phyloP scores from a whole-genome alignment of 1,140 invertebrate genomes.

The Cherax destructor region DNA sequence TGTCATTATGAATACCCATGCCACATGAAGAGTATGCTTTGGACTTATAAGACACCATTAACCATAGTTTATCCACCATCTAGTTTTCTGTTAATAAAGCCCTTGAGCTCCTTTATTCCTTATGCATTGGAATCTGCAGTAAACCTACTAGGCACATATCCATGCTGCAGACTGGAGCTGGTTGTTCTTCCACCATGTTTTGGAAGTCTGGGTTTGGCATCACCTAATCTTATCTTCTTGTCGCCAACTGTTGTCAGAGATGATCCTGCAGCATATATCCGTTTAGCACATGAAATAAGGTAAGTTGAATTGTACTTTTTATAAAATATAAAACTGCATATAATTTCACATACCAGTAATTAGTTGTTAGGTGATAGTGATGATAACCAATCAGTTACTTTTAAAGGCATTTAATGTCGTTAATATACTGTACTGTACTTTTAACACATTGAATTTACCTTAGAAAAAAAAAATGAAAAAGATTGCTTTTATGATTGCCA shows the following conservation, averaged over 20 bases:
- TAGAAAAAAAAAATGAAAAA: too few relatives aligned
- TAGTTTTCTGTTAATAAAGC: slow-evolving; percentile 13
- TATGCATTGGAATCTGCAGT: slow-evolving; percentile 72
- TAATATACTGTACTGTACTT: too few relatives aligned
- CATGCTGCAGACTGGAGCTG: slow-evolving; percentile 76
- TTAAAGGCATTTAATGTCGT: too few relatives aligned
- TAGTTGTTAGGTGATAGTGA: too few relatives aligned
- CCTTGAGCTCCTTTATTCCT: slow-evolving; percentile 39
- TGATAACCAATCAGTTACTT: too few relatives aligned
- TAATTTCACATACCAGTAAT: too few relatives aligned
- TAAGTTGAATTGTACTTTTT: background rate
- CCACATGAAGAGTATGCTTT: slow-evolving; percentile 20
- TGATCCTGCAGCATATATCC: slow-evolving; percentile 73
- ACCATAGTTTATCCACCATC: slow-evolving; percentile 40
- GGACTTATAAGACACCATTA: slow-evolving; percentile 25
- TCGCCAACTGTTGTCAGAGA: slow-evolving; percentile 75
- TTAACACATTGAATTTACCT: too few relatives aligned
- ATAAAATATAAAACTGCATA: too few relatives aligned
- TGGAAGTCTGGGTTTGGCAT: slow-evolving; percentile 76
- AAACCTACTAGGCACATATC: slow-evolving; percentile 75
- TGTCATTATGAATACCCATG: slow-evolving; percentile 55
- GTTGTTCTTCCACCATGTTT: slow-evolving; percentile 76
- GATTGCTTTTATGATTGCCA: too few relatives aligned
- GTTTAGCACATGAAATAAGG: slow-evolving; percentile 75
- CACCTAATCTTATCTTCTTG: slow-evolving; percentile 76